Evolutionary conservation across 1,140 invertebrate species (phyloP), one percentile per base, ranked within the genome.

Genomic region (Drosophila aff.): DNA sequence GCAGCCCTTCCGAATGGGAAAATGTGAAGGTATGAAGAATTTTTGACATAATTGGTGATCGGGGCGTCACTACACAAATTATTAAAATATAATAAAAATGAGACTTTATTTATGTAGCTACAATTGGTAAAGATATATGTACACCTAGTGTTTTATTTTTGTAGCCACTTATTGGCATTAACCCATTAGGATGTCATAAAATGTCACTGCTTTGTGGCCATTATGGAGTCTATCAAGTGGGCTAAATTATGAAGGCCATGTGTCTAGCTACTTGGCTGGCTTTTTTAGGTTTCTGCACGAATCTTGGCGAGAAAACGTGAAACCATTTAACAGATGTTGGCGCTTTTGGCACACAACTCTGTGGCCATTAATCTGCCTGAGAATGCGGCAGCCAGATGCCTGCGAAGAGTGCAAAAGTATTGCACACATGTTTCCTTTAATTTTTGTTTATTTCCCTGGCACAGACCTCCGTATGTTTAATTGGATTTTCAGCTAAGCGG

Each of bases 401-500:
- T 15, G 59, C 28, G 41, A 33, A 72, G 53, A 64, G 77, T 84
- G 67, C 47, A 46, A 73, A 73, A 73, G 71, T 52, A 61, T 73
- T 47, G 46, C 77, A 69, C 79, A 82, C 76, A 86, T 85, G 78
- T 78, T 78, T 57, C 55, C 67, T 18, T 65, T 63, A 53, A 36
- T 72, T 41, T 58, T 59, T 84, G 33, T 26, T 40, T 11, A 49
- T 18, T 73, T 64, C 15, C 4, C 43, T 76, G 59, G 73, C 38
- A 47, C 38, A 26, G 31, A 10, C 11, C 28, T 40, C 18, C 44
- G 44, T 16, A 60, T 76, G 83, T 85, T 79, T 85, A 85, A 85
- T 86, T 85, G 82, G 79, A 85, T 85, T 85, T 76, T 21, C 64
- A 60, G 79, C 55, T 77, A 46, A 81, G 73, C 73, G 50, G 60